phyloP scores from a whole-genome alignment of 2,113 vertebrate species.

The Cromileptes altivelis region DNA sequence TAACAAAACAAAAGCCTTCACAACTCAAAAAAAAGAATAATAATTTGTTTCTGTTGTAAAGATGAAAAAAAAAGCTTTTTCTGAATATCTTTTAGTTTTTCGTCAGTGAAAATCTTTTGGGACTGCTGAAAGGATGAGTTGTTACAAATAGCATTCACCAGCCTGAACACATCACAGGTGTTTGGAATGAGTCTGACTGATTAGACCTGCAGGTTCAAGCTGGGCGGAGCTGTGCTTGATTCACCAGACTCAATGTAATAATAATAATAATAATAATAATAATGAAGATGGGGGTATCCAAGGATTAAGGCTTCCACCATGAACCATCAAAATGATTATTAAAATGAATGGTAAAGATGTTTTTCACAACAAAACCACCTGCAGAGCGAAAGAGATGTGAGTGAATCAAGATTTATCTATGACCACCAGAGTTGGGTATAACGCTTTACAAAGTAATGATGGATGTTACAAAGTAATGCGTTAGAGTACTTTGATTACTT shows the following conservation, averaged over 20 bases:
- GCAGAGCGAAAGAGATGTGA: background rate
- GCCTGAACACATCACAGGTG: background rate
- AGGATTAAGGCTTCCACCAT: background rate
- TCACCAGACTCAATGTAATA: background rate
- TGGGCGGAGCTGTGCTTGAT: background rate
- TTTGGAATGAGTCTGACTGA: background rate
- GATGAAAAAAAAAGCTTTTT: too few relatives aligned
- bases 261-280: background rate
- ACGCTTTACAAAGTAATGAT: too few relatives aligned
- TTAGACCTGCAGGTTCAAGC: background rate
- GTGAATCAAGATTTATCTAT: background rate
- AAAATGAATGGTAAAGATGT: background rate
- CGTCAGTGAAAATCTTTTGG: background rate
- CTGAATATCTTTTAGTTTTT: too few relatives aligned
- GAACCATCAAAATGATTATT: background rate
- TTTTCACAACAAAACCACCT: background rate
- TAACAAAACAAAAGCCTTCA: background rate
- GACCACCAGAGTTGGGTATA: too few relatives aligned
- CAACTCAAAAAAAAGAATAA: too few relatives aligned
- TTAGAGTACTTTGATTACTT: too few relatives aligned
- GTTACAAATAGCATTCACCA: background rate
- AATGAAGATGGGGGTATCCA: background rate
- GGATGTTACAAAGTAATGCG: too few relatives aligned
- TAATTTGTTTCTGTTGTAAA: too few relatives aligned
- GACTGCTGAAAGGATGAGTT: background rate